phyloP scores from a whole-genome alignment of 1,140 invertebrate species.

The fruit fly (Drosophila melanogaster) region DNA sequence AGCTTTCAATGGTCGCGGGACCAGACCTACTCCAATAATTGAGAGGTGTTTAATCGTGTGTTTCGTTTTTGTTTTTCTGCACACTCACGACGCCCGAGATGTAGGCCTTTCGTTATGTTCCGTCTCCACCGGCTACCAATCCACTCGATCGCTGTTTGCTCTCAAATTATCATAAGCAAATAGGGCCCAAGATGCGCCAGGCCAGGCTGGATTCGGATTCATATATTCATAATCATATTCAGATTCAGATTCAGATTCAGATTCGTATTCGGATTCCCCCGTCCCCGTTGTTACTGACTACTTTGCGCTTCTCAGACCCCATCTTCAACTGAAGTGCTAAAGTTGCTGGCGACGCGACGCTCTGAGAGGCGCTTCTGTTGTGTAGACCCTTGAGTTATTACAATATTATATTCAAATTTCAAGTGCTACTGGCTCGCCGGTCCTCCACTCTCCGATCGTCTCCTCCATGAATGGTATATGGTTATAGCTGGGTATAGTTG shows the following conservation, averaged over 20 bases:
- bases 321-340: slow-evolving; percentile 71
- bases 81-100: slow-evolving; percentile 68
- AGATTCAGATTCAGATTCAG: slow-evolving; percentile 12
- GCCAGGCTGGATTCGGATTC: slow-evolving; percentile 8
- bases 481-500: not conserved
- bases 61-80: slow-evolving; percentile 76
- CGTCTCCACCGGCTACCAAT: slow-evolving; percentile 31
- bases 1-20: slow-evolving; percentile 51
- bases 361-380: slow-evolving; percentile 83
- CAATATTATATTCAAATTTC: slow-evolving; percentile 79
- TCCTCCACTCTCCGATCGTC: slow-evolving; percentile 9
- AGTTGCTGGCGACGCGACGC: slow-evolving; percentile 80
- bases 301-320: slow-evolving; percentile 68
- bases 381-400: slow-evolving; percentile 80
- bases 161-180: slow-evolving; percentile 84
- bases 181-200: slow-evolving; percentile 52
- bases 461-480: slow-evolving; percentile 7
- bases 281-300: slow-evolving; percentile 32
- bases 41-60: slow-evolving; percentile 84
- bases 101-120: slow-evolving; percentile 39
- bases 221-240: slow-evolving; percentile 2
- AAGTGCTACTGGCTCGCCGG: slow-evolving; percentile 71
- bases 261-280: not conserved
- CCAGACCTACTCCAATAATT: slow-evolving; percentile 70
- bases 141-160: slow-evolving; percentile 76